A percentile compares a stretch with the other conserved stretches of the same genome.
Conservation (phyloP, 2,113 vertebrate genomes). For the Harpagus bidentatus region DNA sequence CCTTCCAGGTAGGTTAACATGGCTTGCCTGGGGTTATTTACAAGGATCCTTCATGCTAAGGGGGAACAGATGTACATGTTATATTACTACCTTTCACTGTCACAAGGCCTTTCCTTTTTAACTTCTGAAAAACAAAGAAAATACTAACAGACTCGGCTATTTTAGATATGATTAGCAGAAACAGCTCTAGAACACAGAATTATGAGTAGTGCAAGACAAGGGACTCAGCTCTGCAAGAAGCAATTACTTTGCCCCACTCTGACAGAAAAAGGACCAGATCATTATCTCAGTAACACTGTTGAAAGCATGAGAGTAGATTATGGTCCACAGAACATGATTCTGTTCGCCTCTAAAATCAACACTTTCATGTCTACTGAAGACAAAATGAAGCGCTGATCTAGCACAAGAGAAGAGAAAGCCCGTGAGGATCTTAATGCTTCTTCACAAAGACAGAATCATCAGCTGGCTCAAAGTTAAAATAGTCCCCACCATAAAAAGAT, state of each 20-base stretch:
- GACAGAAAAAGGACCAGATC: neutral
- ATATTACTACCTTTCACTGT: neutral
- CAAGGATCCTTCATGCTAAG: neutral
- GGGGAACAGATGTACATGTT: neutral
- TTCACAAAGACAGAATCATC: neutral
- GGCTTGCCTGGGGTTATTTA: neutral
- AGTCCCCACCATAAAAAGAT: neutral
- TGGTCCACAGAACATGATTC: neutral
- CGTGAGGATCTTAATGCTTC: neutral
- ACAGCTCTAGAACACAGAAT: neutral
- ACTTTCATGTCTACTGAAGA: neutral
- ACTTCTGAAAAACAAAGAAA: neutral
- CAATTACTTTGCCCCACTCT: neutral
- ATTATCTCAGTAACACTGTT: neutral
- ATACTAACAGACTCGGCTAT: neutral
- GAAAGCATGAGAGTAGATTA: neutral
- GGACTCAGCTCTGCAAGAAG: neutral
- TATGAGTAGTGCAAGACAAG: neutral
- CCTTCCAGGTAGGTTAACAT: neutral
- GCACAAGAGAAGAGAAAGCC: neutral
- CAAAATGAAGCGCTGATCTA: neutral
- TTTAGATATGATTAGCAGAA: neutral
- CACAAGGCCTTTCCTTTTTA: neutral
- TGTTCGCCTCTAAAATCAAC: neutral
- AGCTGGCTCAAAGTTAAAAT: neutral